Percentiles rank a stretch among this genome's conserved stretches.
phyloP scores from a whole-genome alignment of 2,797 vertebrate species.

The Garrulus glandarius region DNA sequence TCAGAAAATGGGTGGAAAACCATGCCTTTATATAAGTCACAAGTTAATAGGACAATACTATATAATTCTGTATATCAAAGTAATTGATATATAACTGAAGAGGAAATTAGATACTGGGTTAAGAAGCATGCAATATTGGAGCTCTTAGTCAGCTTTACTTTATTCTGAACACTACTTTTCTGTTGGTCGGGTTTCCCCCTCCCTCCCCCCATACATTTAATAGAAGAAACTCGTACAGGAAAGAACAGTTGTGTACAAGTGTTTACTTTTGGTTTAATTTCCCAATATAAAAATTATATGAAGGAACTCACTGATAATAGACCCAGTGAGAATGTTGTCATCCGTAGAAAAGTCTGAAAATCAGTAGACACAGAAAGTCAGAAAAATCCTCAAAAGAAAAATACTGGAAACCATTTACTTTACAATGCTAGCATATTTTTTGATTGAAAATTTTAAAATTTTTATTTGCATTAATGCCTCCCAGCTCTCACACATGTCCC shows the following conservation, averaged over 20 bases:
- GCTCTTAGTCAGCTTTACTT: not conserved
- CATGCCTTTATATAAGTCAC: not conserved
- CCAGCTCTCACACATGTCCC: not conserved
- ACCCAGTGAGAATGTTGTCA: not conserved
- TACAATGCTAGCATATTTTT: not conserved
- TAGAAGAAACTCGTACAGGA: not conserved
- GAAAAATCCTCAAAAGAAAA: not conserved
- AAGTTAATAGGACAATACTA: not conserved
- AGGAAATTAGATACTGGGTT: not conserved
- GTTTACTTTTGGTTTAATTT: not conserved
- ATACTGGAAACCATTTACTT: not conserved
- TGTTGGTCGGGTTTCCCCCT: rapidly evolving
- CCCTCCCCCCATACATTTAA: not conserved
- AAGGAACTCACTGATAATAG: not conserved
- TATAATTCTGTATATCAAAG: not conserved
- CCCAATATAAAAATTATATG: not conserved
- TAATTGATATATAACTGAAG: not conserved
- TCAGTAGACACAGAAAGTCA: not conserved
- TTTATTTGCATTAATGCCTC: not conserved
- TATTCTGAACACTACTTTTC: not conserved
- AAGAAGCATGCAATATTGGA: not conserved
- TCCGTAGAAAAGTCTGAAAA: not conserved
- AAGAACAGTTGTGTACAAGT: not conserved
- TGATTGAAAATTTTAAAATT: not conserved
- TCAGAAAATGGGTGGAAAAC: not conserved